phyloP scores from a whole-genome alignment of 2,888 invertebrate species.

The Pelosia muscerda region DNA sequence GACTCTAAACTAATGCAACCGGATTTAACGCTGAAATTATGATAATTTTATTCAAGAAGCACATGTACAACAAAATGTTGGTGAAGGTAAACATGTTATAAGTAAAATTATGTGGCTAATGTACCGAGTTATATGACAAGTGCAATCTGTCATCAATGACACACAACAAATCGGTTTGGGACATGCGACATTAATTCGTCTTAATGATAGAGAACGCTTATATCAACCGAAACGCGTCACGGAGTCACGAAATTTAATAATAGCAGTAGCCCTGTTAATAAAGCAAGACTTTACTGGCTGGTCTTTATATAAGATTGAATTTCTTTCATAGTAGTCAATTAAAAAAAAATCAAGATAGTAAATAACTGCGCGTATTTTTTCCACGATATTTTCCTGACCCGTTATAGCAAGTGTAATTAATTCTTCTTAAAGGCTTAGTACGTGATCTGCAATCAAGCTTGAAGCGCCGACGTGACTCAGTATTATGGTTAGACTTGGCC shows the following conservation, averaged over 20 bases:
- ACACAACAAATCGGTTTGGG: constrained; percentile 38
- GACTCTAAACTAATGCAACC: neutral
- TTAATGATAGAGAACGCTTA: neutral
- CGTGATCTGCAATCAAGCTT: neutral
- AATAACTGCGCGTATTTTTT: neutral
- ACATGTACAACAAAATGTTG: constrained; percentile 5
- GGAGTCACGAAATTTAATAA: neutral
- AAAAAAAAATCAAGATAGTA: neutral
- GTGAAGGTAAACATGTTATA: constrained; percentile 27
- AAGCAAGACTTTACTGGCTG: neutral
- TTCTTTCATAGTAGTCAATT: no score
- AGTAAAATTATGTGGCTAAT: constrained; percentile 35
- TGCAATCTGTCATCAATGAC: constrained; percentile 52
- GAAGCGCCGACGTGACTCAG: constrained; percentile 1
- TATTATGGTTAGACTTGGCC: neutral
- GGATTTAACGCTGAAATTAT: neutral
- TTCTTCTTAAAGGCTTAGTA: neutral
- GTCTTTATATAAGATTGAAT: neutral
- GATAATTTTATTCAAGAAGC: neutral
- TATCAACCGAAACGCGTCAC: neutral
- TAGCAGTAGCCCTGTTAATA: neutral
- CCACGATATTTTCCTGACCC: neutral
- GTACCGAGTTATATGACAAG: constrained; percentile 53
- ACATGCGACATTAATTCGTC: constrained; percentile 21
- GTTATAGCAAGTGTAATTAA: constrained; percentile 1